Base-by-base conservation (phyloP, 2,113 vertebrate genomes). In the Rhegmatorhina hoffmannsi region DNA sequence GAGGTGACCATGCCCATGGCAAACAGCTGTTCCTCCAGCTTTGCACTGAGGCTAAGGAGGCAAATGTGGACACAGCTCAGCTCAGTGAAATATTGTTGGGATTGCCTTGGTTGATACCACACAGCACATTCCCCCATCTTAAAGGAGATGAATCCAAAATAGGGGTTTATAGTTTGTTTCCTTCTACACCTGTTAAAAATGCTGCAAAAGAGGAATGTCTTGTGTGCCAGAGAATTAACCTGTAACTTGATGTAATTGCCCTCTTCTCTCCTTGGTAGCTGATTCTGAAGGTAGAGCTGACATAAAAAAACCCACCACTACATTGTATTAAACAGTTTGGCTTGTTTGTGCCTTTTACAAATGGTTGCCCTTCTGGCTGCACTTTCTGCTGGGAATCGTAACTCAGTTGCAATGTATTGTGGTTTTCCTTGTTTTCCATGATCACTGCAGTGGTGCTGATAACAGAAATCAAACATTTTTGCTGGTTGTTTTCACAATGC, bases 251-350 rank as follows among this genome's bases (percentile, higher is more conserved):
- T 73, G 50, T 90, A 92, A 78, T 78, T 85, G 50, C 55, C 53
- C 38, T 85, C 40, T 94, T 84, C 31, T 85, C 31, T 88, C 33
- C 31, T 47, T 70, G 43, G 7, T 64, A 38, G 47, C 53, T 78
- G 66, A 77, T 76, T 96, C 70, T 89, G 59, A 89, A 95, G 73
- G 40, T 43, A 80, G 81, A 87, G 44, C 53, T 40, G 59, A 68
- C 17, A 4, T 52, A 12, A 86, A 43, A 82, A 53, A 8, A 0
- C 4, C 4, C 34, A 17, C 73, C 3, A 0, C 26, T 26, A 24
- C 34, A 4, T 49, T 58, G 56, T 75, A 10, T 16, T 49, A 29
- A 66, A 44, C 15, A 64, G 29, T 77, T 79, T 52, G 59, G 31
- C 23, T 78, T 46, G 40, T 72, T 90, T 76, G 52, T 66, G 18